Base-by-base conservation (phyloP, 2,797 vertebrate genomes). In the Gallirallus australis region DNA sequence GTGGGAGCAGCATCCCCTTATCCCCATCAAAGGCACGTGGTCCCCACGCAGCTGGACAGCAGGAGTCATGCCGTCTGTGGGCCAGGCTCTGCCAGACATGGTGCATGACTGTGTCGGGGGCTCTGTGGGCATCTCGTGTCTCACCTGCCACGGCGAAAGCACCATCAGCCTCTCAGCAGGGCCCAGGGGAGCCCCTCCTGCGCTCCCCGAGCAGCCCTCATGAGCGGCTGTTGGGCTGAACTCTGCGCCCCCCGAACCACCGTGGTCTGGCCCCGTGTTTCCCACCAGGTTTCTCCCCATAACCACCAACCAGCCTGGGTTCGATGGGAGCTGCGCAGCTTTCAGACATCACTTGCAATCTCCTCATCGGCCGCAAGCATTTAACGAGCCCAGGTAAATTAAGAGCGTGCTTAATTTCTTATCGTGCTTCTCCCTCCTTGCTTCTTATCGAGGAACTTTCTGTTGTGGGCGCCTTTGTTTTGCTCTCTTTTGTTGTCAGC, bases 371-470 rank as follows among this genome's bases (percentile, higher is more conserved):
- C 11, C 14, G 14, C 73, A 68, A 69, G 6, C 20, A 13, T 88
- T 79, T 42, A 61, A 72, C 54, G 16, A 16, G 9, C 42, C 63
- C 82, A 52, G 76, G 82, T 87, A 91, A 79, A 96, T 71, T 15
- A 81, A 61, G 79, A 63, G 75, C 18, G 33, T 37, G 76, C 77
- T 92, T 92, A 61, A 84, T 89, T 77, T 80, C 81, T 88, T 91
- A 93, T 88, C 76, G 0, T 18, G 3, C 47, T 33, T 82, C 56
- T 42, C 69, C 47, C 64, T 80, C 65, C 28, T 47, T 35, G 3
- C 45, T 68, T 60, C 63, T 77, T 28, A 28, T 20, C 15, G 8
- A 35, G 86, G 69, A 76, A 79, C 73, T 80, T 92, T 48, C 68
- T 73, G 70, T 86, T 75, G 78, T 76, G 77, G 33, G 54, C 64